phyloP scores from a whole-genome alignment of 2,888 invertebrate species.

The Scotopteryx bipunctaria region DNA sequence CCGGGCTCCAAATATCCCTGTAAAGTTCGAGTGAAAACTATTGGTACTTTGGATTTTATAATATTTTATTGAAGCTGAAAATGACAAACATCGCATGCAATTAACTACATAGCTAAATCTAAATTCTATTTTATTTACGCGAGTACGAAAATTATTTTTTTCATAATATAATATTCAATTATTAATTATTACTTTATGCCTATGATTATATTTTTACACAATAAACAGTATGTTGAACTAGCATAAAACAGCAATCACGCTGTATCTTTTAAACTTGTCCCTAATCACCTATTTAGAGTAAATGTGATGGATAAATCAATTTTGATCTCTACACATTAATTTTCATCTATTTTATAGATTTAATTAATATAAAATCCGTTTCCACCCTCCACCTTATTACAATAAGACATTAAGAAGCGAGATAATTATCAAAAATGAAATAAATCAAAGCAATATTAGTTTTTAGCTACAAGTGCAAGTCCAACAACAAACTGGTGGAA shows the following conservation, averaged over 20 bases:
- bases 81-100: conserved; percentile 76
- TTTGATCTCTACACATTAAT: conserved; percentile 42
- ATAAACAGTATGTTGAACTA: conserved; percentile 38
- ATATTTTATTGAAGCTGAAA: conserved; percentile 77
- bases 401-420: conserved; percentile 43
- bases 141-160: conserved; percentile 21
- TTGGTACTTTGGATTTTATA: conserved; percentile 49
- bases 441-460: conserved; percentile 15
- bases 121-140: conserved; percentile 12
- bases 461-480: conserved; percentile 21
- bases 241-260: conserved; percentile 11
- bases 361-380: conserved; percentile 45
- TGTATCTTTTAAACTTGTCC: conserved; percentile 32
- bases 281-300: conserved; percentile 40
- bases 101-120: conserved; percentile 57
- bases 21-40: conserved; percentile 46
- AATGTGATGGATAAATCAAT: conserved; percentile 39
- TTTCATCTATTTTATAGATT: conserved; percentile 58
- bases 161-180: conserved; percentile 24
- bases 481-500: conserved; percentile 32
- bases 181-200: conserved; percentile 15
- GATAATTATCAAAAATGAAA: conserved; percentile 35
- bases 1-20: conserved; percentile 35
- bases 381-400: conserved; percentile 66
- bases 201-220: conserved; percentile 49